These are phyloP conservation scores for Hyppa rectilinea DNA, from an alignment of 2,888 invertebrate species.

Conservation along the genomic window DNA sequence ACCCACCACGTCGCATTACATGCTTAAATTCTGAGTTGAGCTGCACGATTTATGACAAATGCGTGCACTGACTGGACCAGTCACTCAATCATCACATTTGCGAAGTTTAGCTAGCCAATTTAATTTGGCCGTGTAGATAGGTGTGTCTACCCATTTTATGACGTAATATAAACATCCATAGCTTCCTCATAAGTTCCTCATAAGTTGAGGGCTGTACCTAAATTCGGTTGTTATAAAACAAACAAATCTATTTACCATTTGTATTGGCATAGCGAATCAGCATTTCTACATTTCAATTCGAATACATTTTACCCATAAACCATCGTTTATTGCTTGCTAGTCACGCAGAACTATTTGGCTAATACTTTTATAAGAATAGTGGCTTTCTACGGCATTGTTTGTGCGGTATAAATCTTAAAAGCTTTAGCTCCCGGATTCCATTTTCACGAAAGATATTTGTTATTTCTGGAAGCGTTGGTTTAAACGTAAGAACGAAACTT, in stretches of 20 bases:
- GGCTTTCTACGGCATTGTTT: slow-evolving; percentile 14
- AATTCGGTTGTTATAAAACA: slow-evolving; percentile 33
- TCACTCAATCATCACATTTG: no score
- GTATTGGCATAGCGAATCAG: slow-evolving; percentile 35
- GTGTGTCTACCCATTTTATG: not conserved
- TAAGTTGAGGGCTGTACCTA: not conserved
- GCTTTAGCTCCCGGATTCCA: slow-evolving; percentile 7
- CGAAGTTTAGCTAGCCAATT: no score
- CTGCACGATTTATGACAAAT: no score
- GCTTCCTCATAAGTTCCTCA: slow-evolving; percentile 10
- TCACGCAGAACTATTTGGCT: slow-evolving; percentile 48
- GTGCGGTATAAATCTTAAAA: slow-evolving; percentile 20
- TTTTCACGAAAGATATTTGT: slow-evolving; percentile 29
- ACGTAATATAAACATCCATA: not conserved
- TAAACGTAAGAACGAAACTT: not conserved
- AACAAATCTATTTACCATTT: slow-evolving; percentile 41
- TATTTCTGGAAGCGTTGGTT: not conserved
- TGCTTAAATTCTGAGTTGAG: no score
- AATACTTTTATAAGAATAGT: slow-evolving; percentile 35
- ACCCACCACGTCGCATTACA: no score
- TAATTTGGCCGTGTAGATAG: no score
- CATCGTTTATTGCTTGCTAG: slow-evolving; percentile 35
- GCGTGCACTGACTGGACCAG: no score
- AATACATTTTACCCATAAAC: slow-evolving; percentile 52
- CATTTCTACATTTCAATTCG: slow-evolving; percentile 43